These are phyloP conservation scores for Brachionus rubens DNA, from an alignment of 1,140 invertebrate genomes.

Conservation along the genomic window DNA sequence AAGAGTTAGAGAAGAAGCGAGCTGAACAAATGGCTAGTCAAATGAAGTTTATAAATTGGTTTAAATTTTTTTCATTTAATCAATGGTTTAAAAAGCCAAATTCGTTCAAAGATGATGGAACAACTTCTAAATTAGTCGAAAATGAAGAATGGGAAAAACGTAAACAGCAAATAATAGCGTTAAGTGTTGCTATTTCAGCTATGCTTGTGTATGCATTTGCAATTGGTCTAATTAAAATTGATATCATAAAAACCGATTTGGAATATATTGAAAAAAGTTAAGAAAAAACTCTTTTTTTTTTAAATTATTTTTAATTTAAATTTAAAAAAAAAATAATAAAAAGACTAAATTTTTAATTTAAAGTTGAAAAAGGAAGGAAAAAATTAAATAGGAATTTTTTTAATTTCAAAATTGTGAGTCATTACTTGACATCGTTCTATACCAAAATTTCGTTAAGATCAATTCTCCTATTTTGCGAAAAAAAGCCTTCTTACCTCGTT, in stretches of 20 bases:
- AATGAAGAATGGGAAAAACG: constrained; percentile 36
- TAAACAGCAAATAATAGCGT: neutral
- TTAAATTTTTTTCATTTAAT: constrained; percentile 8
- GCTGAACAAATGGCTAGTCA: neutral
- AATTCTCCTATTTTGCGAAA: too few species aligned
- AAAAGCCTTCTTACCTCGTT: too few species aligned
- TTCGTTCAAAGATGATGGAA: neutral
- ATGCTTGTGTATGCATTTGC: constrained; percentile 44
- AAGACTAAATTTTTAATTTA: too few species aligned
- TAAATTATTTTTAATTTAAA: neutral
- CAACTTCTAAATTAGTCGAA: neutral
- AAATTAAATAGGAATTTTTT: too few species aligned
- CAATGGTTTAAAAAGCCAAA: neutral
- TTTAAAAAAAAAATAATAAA: neutral
- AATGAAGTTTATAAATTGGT: constrained; percentile 3
- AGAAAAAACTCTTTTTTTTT: too few species aligned
- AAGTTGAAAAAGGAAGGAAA: too few species aligned
- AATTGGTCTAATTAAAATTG: constrained; percentile 25
- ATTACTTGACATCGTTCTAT: too few species aligned
- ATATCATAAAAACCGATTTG: constrained; percentile 11
- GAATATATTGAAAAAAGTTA: constrained; percentile 33
- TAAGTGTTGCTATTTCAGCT: neutral
- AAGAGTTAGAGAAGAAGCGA: neutral
- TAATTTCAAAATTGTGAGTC: too few species aligned
- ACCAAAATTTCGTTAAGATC: too few species aligned